Evolutionary conservation across 1,140 invertebrate species (phyloP), one percentile per base, ranked within the genome.

Genomic region (Aphaenogaster rudis): DNA sequence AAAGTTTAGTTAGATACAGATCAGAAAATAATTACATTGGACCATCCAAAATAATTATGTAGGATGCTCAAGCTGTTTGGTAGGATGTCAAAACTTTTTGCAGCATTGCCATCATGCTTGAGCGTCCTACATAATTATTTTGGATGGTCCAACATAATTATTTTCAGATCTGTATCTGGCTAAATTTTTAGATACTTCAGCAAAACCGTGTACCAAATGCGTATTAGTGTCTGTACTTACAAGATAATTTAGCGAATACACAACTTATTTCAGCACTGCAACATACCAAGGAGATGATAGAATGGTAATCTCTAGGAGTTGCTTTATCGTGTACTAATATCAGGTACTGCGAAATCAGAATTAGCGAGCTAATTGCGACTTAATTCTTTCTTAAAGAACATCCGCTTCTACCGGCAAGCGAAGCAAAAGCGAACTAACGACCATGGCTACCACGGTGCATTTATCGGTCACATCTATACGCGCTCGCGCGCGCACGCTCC

Each of bases 401-500:
- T 57, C 59, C 69, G 80, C 28, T 61, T 33, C 67, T 15, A 50
- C 13, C 78, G 50, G 54, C 15, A 9, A 84, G 69, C 69, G 69
- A 61, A 76, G 80, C 54, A 76, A 76, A 76, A 76, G 54, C 76
- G 80, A 84, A 74, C 80, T 76, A 84, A 84, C 69, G 42, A 84
- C 80, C 42, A 59, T 57, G 28, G 48, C 79, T 81, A 71, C 64
- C 39, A 74, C 52, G 69, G 42, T 28, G 42, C 57, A 59, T 84
- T 84, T 84, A 84, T 84, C 80, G 80, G 67, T 76, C 69, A 76
- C 42, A 84, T 84, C 80, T 84, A 50, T 74, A 74, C 28, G 67
- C 54, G 80, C 79, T 36, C 48, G 50, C 66, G 52, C 54, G 42
- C 81, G 54, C 72, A 3, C 72, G 17, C 72, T 48, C 48, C 50